Evolutionary conservation across 2,113 vertebrate genomes (phyloP).

Genomic region (Rhinopomastus cyanomelas): DNA sequence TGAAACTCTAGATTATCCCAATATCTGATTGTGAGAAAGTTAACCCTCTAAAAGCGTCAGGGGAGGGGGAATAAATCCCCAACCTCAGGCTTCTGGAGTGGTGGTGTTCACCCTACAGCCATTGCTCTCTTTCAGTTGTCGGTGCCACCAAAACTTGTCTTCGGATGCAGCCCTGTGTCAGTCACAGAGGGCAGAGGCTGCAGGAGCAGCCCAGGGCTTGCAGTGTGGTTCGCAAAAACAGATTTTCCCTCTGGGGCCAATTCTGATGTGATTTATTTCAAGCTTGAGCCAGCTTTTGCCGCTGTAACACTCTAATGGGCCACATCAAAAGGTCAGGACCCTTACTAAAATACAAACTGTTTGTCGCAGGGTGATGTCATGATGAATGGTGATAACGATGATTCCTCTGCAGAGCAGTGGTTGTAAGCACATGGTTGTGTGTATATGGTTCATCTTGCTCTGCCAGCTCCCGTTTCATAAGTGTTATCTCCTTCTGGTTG

Average conservation of each 20-base stretch:
- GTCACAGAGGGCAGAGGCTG: rapidly evolving
- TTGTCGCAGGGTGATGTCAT: neutral
- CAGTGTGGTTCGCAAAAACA: neutral
- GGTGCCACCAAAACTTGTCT: neutral
- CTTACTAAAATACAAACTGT: neutral
- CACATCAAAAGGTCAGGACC: neutral
- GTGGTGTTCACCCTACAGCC: neutral
- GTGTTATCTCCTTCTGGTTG: neutral
- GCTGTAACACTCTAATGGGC: neutral
- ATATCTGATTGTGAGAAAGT: constrained; percentile 79
- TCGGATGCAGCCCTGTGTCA: neutral
- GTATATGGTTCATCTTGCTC: neutral
- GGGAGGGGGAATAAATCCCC: neutral
- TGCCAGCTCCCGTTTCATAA: neutral
- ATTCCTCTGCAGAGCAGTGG: neutral
- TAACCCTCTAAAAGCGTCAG: constrained; percentile 62
- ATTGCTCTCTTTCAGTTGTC: neutral
- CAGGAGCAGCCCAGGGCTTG: neutral
- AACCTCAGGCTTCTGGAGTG: neutral
- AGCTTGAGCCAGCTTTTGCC: neutral
- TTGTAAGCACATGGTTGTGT: neutral
- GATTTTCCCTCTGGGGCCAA: neutral
- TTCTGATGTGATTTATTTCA: neutral
- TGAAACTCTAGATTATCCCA: constrained; percentile 76
- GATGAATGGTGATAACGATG: neutral